Evolutionary conservation across 2,797 vertebrate genomes (phyloP), one percentile per base, ranked within the genome.

Genomic region (Lepus oiostolus): DNA sequence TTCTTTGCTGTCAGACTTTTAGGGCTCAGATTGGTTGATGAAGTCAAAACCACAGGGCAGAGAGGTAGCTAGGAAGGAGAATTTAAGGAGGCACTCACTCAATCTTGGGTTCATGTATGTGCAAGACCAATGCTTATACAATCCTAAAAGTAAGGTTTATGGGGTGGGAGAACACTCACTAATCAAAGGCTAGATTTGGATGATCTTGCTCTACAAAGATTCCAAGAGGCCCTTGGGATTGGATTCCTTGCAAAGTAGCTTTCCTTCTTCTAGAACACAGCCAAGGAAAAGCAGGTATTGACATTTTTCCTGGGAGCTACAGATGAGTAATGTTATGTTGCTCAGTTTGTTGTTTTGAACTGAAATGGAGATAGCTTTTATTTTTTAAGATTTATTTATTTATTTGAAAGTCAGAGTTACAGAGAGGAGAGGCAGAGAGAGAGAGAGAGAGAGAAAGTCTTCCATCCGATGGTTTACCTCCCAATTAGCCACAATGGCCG

Each of bases 261-360:
- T 85, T 60, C 71, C 5, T 54, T 38, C 12, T 77, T 90, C 28
- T 21, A 85, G n/a, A 85, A 58, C 60, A 62, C 22, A 7, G 24
- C 32, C 28, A 70, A 21, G 83, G 86, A 92, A 85, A 35, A 38
- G 30, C 26, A 32, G n/a, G 3, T 47, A 4, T 47, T 93, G 63
- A 35, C 22, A 28, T 85, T 87, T 90, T 67, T 32, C 19, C 47
- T 81, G n/a, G 19, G 6, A 38, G 28, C 24, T 58, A 70, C 35
- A 72, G 83, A 86, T 28, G 68, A 93, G 67, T 91, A 68, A 52
- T 4, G 3, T 16, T 76, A 47, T 75, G 62, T 26, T 92, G 22
- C 79, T 76, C 83, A 38, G 1, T 83, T 85, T 60, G 76, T 76
- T 93, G 42, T 47, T 94, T 91, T 84, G 54, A 58, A 47, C 67